Base-by-base conservation (phyloP, 1,140 invertebrate genomes). In the Tetraneura akinire region DNA sequence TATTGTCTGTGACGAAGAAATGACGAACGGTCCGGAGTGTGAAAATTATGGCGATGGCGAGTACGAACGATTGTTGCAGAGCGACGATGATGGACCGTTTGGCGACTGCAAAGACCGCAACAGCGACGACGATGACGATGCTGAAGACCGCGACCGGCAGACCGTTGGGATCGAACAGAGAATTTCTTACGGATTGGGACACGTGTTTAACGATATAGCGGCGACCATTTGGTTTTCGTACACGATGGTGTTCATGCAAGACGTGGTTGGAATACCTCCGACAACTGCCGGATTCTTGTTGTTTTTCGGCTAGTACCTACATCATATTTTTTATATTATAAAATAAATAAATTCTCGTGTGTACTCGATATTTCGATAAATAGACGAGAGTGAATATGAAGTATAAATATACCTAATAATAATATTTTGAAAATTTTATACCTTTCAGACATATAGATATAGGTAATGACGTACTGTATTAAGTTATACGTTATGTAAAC, bases 161-260 rank as follows among this genome's bases (percentile, higher is more conserved):
- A 8, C 29, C 29, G 11, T 81, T 0, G 16, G 16, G 23, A 81
- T 0, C 29, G 26, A 21, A 42, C 89, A 90, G 76, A 90, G 90
- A 83, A 80, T 92, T 2, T 87, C 91, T 1, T 96, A 90, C 83
- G 92, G 93, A 32, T 86, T 96, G 60, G 96, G 96, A 1, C 95
- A 97, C 85, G 89, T 97, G 60, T 91, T 94, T 83, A 97, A 97
- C 87, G 96, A 97, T 86, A 87, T 97, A 1, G 93, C 93, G 83
- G 94, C 94, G 0, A 92, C 93, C 1, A 94, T 97, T 91, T 97
- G 95, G 95, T 97, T 97, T 86, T 94, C 93, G 0, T 98, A 97
- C 85, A 91, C 95, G 62, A 88, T 97, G 82, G 90, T 97, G 81
- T 97, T 93, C 86, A 89, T 96, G 21, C 93, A 96, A 87, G 89